Evolutionary conservation across 2,113 vertebrate genomes (phyloP).

Genomic region (Callospermophilus lateralis): DNA sequence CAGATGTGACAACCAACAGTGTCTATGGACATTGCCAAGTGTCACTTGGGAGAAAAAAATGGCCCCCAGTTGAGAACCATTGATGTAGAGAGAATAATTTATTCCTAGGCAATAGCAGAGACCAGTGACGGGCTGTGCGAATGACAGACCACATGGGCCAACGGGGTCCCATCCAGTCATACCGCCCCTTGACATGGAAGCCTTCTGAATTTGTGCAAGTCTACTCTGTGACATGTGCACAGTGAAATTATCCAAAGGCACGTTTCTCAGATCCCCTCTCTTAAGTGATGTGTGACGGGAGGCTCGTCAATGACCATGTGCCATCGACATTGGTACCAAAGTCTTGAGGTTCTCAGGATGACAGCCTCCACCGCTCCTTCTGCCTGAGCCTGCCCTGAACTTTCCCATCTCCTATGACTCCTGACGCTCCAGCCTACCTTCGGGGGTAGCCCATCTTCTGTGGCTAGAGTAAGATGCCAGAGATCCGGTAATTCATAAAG

Average conservation of each 20-base stretch:
- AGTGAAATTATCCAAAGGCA: background rate
- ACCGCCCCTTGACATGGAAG: background rate
- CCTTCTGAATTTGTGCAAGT: background rate
- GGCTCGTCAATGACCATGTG: background rate
- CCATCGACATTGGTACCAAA: background rate
- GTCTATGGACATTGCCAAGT: background rate
- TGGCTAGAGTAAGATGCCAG: background rate
- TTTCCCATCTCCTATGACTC: background rate
- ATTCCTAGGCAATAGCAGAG: background rate
- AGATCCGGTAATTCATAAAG: background rate
- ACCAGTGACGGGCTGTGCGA: too few relatives aligned
- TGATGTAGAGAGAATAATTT: slow-evolving; percentile 5
- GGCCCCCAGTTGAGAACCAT: background rate
- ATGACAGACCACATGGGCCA: background rate
- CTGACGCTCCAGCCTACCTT: background rate
- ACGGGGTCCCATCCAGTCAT: background rate
- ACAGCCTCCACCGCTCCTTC: too few relatives aligned
- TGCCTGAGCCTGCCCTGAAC: background rate
- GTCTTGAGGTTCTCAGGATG: background rate
- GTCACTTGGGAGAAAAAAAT: background rate
- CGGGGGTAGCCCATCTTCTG: background rate
- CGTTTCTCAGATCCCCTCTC: background rate
- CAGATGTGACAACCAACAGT: background rate
- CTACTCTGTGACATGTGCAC: background rate
- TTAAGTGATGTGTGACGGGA: background rate